Evolutionary conservation across 2,113 vertebrate species (phyloP), one percentile per base, ranked within the genome.

Genomic region (Mormyrus iriodes): DNA sequence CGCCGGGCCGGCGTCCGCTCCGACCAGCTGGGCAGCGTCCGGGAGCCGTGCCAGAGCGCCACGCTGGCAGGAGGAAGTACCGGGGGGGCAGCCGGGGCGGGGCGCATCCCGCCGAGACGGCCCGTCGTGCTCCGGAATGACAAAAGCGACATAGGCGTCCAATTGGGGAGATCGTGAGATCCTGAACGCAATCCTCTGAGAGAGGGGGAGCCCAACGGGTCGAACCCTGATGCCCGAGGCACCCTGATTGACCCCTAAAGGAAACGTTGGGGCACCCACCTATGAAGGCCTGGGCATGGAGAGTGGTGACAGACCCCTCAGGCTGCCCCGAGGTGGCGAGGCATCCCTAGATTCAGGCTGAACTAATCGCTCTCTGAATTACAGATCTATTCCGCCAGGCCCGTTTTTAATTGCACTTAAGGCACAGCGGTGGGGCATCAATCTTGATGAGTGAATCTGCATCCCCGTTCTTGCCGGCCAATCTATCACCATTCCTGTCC

Each of bases 371-470:
- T 90, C 90, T 90, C 92, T 92, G 91, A 85, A 93, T 94, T 94
- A 94, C 92, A 88, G 93, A 92, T 94, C 93, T 94, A 94, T 94
- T 95, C 94, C 93, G 93, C 94, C 94, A 24, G 93, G 93, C 94
- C 94, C 90, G 51, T 91, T 96, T 96, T 96, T 96, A 96, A 96
- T 96, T 96, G 95, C 96, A 96, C 95, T 96, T 96, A 96, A 96
- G 96, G 95, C 95, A 94, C 93, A 95, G 95, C 95, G 95, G 95
- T 95, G 96, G 94, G 95, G 95, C 95, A 96, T 96, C 96, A 96
- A 96, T 96, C 96, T 96, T 96, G 95, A 96, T 96, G 96, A 96
- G 95, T 96, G 94, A 95, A 96, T 96, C 95, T 95, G 94, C 95
- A 96, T 95, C 95, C 91, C 92, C 91, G 94, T 93, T 94, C 94